These are phyloP conservation scores for Nixonia krombeini DNA, from an alignment of 1,140 invertebrate species.

Conservation along the genomic window DNA sequence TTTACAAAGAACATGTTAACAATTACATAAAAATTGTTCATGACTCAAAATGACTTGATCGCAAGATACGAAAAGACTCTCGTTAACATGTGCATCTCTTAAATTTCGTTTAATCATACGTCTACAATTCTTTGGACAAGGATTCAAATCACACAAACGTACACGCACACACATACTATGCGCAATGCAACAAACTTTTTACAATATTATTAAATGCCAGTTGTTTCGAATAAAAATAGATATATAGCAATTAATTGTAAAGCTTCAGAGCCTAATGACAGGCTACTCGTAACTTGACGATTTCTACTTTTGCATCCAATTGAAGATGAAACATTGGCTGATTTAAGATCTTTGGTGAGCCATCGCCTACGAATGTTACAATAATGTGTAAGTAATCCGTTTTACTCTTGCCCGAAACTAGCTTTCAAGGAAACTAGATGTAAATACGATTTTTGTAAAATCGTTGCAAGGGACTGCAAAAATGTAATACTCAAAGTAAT, in stretches of 20 bases:
- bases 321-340: slow-evolving; percentile 4
- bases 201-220: slow-evolving; percentile 14
- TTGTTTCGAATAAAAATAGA: slow-evolving; percentile 22
- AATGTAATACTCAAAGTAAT: slow-evolving; percentile 27
- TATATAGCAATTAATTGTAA: slow-evolving; percentile 2
- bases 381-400: too few species aligned
- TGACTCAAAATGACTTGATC: slow-evolving; percentile 21
- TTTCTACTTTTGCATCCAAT: slow-evolving; percentile 7
- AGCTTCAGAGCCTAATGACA: too few species aligned
- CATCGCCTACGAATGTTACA: too few species aligned
- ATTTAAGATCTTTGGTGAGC: neutral
- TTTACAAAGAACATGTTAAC: too few species aligned
- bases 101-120: slow-evolving; percentile 9
- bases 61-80: slow-evolving; percentile 15
- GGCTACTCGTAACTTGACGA: slow-evolving; percentile 13
- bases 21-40: too few species aligned
- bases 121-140: slow-evolving; percentile 12
- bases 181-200: slow-evolving; percentile 1
- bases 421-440: too few species aligned
- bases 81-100: slow-evolving; percentile 14
- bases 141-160: neutral
- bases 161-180: too few species aligned
- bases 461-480: too few species aligned
- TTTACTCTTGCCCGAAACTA: too few species aligned
- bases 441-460: too few species aligned